These are phyloP conservation scores for Crypturellus tataupa DNA, from an alignment of 2,797 vertebrate species.

Conservation along the genomic window DNA sequence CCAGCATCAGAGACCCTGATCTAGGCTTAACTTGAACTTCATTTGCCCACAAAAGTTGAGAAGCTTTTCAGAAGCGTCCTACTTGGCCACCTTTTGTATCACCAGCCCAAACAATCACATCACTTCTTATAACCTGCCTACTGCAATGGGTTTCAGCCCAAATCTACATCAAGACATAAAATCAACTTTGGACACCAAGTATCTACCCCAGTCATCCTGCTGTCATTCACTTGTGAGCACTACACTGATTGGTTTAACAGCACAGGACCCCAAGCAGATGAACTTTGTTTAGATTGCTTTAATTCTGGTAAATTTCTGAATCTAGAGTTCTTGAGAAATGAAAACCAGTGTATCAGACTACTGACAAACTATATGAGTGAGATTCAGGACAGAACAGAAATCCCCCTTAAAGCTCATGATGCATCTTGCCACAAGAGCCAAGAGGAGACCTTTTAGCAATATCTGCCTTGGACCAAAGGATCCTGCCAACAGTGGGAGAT, in stretches of 20 bases:
- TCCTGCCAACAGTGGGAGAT: not conserved
- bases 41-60: not conserved
- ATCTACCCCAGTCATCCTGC: not conserved
- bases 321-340: not conserved
- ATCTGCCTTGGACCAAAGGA: not conserved
- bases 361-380: fast-evolving
- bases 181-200: not conserved
- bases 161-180: not conserved
- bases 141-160: not conserved
- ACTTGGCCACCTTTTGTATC: not conserved
- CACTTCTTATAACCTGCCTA: not conserved
- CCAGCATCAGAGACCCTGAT: not conserved
- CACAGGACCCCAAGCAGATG: not conserved
- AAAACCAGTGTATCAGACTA: not conserved
- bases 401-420: not conserved
- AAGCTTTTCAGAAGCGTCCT: not conserved
- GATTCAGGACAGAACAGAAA: not conserved
- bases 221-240: not conserved
- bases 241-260: not conserved
- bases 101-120: not conserved
- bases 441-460: not conserved
- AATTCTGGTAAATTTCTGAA: not conserved
- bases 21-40: not conserved
- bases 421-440: not conserved
- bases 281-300: not conserved